phyloP scores from a whole-genome alignment of 2,113 vertebrate species.

The Jacana jacana region DNA sequence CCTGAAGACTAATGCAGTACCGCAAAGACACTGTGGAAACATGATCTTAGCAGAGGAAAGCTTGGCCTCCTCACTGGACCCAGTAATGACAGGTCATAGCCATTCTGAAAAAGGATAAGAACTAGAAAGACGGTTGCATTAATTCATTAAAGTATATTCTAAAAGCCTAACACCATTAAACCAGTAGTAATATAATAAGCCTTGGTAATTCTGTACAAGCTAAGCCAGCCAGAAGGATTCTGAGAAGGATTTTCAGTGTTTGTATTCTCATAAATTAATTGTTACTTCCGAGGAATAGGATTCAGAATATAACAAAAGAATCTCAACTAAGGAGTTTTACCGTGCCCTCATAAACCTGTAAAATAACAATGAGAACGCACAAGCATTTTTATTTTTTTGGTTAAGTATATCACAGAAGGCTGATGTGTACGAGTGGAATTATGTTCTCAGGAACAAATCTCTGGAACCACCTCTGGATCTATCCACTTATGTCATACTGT shows the following conservation, averaged over 20 bases:
- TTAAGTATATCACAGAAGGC: not conserved
- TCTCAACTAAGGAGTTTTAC: not conserved
- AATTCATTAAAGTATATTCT: not conserved
- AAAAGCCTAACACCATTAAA: not conserved
- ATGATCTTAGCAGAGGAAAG: not conserved
- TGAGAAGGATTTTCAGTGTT: constrained; percentile 8
- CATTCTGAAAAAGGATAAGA: not conserved
- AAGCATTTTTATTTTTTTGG: not conserved
- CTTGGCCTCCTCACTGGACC: not conserved
- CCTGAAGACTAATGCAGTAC: not conserved
- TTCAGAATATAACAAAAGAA: not conserved
- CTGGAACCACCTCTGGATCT: not conserved
- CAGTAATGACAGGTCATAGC: not conserved
- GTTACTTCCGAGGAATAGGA: not conserved
- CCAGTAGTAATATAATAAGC: not conserved
- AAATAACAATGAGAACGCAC: not conserved
- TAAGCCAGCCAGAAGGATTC: not conserved
- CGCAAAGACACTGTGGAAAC: not conserved
- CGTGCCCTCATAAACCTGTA: not conserved
- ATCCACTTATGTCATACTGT: not conserved
- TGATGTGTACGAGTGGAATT: not conserved
- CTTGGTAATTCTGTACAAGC: not conserved
- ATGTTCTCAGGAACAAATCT: constrained; percentile 9
- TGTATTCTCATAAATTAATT: not conserved
- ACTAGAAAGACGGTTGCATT: not conserved